These are phyloP conservation scores for Rhineura floridana DNA, from an alignment of 2,113 vertebrate genomes.

Conservation along the genomic window DNA sequence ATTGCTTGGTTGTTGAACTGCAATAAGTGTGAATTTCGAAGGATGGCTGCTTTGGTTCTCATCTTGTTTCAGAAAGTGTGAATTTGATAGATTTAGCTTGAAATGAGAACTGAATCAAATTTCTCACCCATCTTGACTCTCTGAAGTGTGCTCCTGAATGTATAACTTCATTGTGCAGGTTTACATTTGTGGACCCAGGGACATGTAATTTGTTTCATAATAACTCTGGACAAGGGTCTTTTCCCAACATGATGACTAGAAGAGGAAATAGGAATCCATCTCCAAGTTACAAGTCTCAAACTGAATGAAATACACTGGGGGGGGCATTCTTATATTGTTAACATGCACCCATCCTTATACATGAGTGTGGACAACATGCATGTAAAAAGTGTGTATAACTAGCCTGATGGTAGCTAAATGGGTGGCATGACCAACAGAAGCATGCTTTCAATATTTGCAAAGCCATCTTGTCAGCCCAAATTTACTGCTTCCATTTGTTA, in stretches of 20 bases:
- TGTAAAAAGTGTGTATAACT: neutral
- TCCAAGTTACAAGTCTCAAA: neutral
- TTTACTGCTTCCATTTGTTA: no score
- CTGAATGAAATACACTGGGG: neutral
- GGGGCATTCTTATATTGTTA: neutral
- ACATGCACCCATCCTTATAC: no score
- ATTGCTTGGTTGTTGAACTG: no score
- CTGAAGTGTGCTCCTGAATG: fast-evolving
- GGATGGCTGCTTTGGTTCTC: no score
- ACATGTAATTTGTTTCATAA: neutral
- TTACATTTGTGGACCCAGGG: neutral
- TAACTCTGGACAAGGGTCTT: neutral
- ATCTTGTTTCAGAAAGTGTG: no score
- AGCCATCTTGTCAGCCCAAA: neutral
- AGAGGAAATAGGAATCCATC: neutral
- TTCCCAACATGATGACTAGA: neutral
- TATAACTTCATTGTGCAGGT: neutral
- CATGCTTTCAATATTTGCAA: neutral
- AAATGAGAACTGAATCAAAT: no score
- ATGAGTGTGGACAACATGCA: neutral
- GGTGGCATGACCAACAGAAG: neutral
- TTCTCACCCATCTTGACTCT: no score
- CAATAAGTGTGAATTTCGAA: no score
- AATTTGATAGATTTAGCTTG: no score
- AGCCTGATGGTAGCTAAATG: neutral